phyloP scores from a whole-genome alignment of 2,113 vertebrate species.

The Euleptes europaea region DNA sequence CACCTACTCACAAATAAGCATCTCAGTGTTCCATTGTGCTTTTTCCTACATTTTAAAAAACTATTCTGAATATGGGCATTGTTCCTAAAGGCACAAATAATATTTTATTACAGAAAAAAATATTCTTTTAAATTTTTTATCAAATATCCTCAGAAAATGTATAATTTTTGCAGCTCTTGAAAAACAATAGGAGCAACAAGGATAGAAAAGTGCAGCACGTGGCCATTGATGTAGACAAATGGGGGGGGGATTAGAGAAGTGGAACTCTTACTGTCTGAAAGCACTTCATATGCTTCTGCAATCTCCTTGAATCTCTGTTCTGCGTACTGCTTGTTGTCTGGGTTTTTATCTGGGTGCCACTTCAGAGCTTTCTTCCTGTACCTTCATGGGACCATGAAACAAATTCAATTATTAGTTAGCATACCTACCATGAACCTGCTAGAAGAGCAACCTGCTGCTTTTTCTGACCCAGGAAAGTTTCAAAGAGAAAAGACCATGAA shows the following conservation, averaged over 20 bases:
- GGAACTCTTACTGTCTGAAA: conserved; percentile 70
- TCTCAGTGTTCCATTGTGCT: not conserved
- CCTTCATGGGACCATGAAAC: conserved; percentile 58
- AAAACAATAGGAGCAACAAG: no score
- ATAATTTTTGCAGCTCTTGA: not conserved
- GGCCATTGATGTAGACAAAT: no score
- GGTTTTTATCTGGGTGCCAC: conserved; percentile 95
- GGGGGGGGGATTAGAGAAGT: no score
- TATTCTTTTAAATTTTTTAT: not conserved
- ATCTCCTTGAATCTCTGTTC: conserved; percentile 91
- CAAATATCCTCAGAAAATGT: not conserved
- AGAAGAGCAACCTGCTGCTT: not conserved
- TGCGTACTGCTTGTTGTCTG: conserved; percentile 89
- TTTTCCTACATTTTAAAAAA: no score
- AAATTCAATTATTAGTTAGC: not conserved
- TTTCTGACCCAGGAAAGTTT: no score
- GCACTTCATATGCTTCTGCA: conserved; percentile 90
- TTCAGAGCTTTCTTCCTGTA: conserved; percentile 87
- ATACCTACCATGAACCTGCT: not conserved
- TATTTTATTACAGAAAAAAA: not conserved
- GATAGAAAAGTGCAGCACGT: not conserved
- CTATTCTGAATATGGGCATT: no score
- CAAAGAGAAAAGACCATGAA: no score
- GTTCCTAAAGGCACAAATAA: not conserved
- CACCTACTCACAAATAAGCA: not conserved